Percentiles rank a stretch among this genome's conserved stretches.
phyloP scores from a whole-genome alignment of 2,888 invertebrate genomes.

The Andrena chrysosceles region DNA sequence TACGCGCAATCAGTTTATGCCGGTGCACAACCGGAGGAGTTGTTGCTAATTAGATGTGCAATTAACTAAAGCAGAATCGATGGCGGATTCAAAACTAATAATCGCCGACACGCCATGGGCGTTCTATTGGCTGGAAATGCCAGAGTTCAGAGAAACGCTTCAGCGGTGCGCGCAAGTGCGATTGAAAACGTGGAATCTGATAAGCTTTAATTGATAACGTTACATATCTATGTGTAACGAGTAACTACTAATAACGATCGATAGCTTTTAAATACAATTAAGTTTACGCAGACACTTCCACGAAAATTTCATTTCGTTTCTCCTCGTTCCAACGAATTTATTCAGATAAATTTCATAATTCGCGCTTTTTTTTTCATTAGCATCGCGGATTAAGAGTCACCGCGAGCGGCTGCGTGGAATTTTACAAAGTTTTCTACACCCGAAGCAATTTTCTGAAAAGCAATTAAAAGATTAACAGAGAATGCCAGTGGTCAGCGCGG shows the following conservation, averaged over 20 bases:
- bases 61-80: conserved; percentile 40
- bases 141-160: conserved; percentile 17
- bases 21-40: background rate
- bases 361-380: too few species aligned
- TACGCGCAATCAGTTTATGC: conserved; percentile 20
- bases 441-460: background rate
- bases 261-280: background rate
- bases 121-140: conserved; percentile 38
- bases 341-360: background rate
- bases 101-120: background rate
- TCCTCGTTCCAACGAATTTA: background rate
- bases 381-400: too few species aligned
- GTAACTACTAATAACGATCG: background rate
- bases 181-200: background rate
- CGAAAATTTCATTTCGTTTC: background rate
- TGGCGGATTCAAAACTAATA: background rate
- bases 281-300: background rate
- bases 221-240: too few species aligned
- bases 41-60: conserved; percentile 31
- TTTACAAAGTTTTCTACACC: background rate
- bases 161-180: background rate
- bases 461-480: background rate
- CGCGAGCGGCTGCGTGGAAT: background rate
- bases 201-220: background rate
- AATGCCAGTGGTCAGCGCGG: conserved; percentile 2